Percentiles rank a stretch among this genome's conserved stretches.
Evolutionary conservation across 2,797 vertebrate genomes (phyloP).

Genomic region (Hippopotamyrus pictus): DNA sequence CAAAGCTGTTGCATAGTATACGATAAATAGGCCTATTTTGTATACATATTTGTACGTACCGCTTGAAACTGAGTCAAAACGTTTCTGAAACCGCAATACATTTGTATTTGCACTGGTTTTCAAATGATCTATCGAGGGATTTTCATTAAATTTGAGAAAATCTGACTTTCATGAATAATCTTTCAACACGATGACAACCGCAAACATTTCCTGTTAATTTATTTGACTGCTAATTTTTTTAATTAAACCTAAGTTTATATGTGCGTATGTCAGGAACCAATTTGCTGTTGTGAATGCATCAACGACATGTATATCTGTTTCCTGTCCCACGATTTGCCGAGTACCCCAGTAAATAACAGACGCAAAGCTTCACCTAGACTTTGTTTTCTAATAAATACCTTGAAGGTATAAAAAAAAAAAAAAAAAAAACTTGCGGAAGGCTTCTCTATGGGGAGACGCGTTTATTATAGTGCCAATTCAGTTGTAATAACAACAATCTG

Average conservation of each 20-base stretch:
- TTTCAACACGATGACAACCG: neutral
- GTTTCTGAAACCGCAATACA: neutral
- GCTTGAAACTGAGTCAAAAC: neutral
- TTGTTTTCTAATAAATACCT: conserved; percentile 31
- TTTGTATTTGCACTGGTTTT: neutral
- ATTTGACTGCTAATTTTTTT: neutral
- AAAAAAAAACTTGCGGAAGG: conserved; percentile 29
- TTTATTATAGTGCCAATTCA: conserved; percentile 46
- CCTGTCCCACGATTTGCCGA: conserved; percentile 26
- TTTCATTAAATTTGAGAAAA: neutral
- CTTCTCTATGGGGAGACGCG: conserved; percentile 33
- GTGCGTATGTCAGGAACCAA: neutral
- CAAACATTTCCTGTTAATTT: neutral
- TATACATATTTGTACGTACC: neutral
- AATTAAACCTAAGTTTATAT: neutral
- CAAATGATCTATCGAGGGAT: neutral
- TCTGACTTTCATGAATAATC: neutral
- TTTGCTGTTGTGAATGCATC: neutral
- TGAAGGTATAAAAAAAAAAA: conserved; percentile 26
- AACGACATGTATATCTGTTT: conserved; percentile 2
- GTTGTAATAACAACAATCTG: conserved; percentile 44
- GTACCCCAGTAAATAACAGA: conserved; percentile 20
- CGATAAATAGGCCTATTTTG: neutral
- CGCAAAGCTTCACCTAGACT: conserved; percentile 7
- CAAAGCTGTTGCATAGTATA: neutral